Evolutionary conservation across 2,888 invertebrate species (phyloP).

Genomic region (Anthrax anthrax): DNA sequence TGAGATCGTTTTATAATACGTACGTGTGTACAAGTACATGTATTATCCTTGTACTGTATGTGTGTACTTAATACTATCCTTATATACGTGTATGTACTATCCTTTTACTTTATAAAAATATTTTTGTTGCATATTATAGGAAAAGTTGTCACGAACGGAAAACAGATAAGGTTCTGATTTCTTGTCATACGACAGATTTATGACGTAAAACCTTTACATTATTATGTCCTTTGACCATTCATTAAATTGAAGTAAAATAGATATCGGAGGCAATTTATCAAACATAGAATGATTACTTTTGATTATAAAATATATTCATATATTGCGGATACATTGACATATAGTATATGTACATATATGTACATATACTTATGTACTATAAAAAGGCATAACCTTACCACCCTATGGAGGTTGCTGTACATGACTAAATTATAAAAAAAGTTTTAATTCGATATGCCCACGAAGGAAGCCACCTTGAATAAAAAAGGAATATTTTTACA

Average conservation of each 20-base stretch:
- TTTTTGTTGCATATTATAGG: background rate
- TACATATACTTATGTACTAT: background rate
- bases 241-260: slow-evolving; percentile 8
- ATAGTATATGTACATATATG: background rate
- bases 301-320: slow-evolving; percentile 3
- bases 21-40: too few species aligned
- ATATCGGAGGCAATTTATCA: slow-evolving; percentile 14
- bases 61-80: background rate
- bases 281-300: slow-evolving; percentile 12
- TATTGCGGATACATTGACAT: background rate
- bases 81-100: too few species aligned
- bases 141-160: slow-evolving; percentile 37
- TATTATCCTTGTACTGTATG: too few species aligned
- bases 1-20: too few species aligned
- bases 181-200: slow-evolving; percentile 29
- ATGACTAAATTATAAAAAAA: slow-evolving; percentile 4
- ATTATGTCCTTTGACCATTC: slow-evolving; percentile 9
- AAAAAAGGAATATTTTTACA: background rate
- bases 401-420: background rate
- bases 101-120: too few species aligned
- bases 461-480: background rate
- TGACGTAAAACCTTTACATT: slow-evolving; percentile 9
- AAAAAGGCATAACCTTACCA: too few species aligned
- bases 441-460: slow-evolving; percentile 1
- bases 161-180: slow-evolving; percentile 34